Conservation (phyloP, 1,140 invertebrate species). For the Macrostomum lignano region DNA sequence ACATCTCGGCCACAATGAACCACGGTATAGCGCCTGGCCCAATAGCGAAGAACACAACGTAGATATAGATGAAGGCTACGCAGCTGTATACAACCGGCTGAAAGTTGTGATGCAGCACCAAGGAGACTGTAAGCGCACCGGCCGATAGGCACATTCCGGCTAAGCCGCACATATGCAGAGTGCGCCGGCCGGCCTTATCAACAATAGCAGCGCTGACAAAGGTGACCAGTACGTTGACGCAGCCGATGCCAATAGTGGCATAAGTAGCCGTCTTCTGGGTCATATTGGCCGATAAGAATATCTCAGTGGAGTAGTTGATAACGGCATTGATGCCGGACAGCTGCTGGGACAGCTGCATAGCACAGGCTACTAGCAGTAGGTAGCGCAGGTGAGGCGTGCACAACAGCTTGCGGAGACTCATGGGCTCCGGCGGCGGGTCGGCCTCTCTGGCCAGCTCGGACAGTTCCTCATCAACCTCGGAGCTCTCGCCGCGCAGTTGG, state of each 20-base stretch:
- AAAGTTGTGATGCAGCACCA: constrained; percentile 5
- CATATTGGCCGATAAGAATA: constrained; percentile 40
- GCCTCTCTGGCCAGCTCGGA: too few species aligned
- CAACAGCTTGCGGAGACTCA: constrained; percentile 16
- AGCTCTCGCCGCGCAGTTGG: too few species aligned
- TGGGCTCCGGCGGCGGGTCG: neutral
- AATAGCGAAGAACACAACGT: constrained; percentile 22
- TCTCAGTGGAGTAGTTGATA: constrained; percentile 46
- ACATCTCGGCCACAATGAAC: constrained; percentile 11
- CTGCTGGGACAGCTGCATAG: constrained; percentile 50
- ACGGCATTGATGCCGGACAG: constrained; percentile 58
- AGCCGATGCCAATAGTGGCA: constrained; percentile 41
- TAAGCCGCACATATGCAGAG: constrained; percentile 5
- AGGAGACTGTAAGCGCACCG: constrained; percentile 3
- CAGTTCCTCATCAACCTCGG: too few species aligned
- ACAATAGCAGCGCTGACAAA: constrained; percentile 30
- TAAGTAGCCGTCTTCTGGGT: constrained; percentile 32
- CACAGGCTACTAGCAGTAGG: constrained; percentile 40
- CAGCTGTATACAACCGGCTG: constrained; percentile 7
- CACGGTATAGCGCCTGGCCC: constrained; percentile 12
- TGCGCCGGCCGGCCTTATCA: constrained; percentile 11
- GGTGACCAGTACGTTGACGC: constrained; percentile 41
- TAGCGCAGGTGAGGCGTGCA: constrained; percentile 29
- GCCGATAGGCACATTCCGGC: constrained; percentile 6
- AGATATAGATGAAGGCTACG: constrained; percentile 11